These are phyloP conservation scores for Ceratoteleas bidentatus DNA, from an alignment of 1,140 invertebrate species.

Conservation along the genomic window DNA sequence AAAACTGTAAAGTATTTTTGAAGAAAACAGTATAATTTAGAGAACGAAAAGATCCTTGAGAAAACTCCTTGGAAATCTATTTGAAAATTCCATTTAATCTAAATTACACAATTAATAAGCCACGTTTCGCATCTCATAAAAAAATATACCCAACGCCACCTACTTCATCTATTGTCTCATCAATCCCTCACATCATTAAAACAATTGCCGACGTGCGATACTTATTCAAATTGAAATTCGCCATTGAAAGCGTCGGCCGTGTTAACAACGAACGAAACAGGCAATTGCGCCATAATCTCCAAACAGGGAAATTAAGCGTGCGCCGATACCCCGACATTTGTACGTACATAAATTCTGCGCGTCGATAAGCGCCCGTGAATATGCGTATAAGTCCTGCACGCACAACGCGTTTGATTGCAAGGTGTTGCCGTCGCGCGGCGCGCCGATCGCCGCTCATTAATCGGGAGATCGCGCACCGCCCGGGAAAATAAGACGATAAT, in stretches of 20 bases:
- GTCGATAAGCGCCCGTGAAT: constrained; percentile 35
- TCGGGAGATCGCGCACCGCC: too few species aligned
- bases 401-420: constrained; percentile 45
- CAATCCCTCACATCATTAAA: too few species aligned
- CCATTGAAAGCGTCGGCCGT: constrained; percentile 10
- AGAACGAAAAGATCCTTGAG: too few species aligned
- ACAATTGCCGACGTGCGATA: constrained; percentile 2
- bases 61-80: too few species aligned
- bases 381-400: constrained; percentile 13
- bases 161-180: too few species aligned
- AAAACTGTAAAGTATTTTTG: too few species aligned
- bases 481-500: constrained; percentile 37
- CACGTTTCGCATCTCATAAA: too few species aligned
- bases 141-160: too few species aligned
- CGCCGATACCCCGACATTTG: constrained; percentile 21
- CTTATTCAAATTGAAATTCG: background rate
- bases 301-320: constrained; percentile 20
- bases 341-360: constrained; percentile 26
- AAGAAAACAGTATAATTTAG: too few species aligned
- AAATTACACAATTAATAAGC: too few species aligned
- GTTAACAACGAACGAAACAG: constrained; percentile 16
- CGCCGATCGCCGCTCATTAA: background rate
- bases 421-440: constrained; percentile 22
- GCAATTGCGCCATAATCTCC: constrained; percentile 23
- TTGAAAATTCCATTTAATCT: too few species aligned